phyloP scores from a whole-genome alignment of 2,888 invertebrate species.

The Nymphalis c-album region DNA sequence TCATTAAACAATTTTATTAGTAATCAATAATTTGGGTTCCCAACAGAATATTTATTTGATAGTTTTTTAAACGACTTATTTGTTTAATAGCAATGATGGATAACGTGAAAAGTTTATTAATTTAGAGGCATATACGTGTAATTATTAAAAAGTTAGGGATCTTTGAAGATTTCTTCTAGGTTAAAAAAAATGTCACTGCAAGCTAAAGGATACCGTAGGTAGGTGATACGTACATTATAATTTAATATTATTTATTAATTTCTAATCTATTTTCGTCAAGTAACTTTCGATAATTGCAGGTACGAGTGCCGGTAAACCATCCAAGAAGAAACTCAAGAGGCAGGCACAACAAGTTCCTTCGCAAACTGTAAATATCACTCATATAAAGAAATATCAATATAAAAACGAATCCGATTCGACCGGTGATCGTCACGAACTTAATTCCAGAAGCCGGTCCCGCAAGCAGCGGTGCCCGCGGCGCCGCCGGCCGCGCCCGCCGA shows the following conservation, averaged over 20 bases:
- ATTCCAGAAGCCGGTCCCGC: slow-evolving; percentile 40
- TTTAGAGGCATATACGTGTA: neutral
- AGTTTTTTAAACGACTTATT: too few species aligned
- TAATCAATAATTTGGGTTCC: too few species aligned
- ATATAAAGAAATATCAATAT: neutral
- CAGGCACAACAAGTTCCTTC: slow-evolving; percentile 59
- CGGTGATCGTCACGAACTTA: neutral
- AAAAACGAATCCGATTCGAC: neutral
- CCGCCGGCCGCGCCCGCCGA: slow-evolving; percentile 36
- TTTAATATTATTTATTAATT: neutral
- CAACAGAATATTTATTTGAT: too few species aligned
- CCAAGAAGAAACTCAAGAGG: slow-evolving; percentile 75
- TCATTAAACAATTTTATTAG: too few species aligned
- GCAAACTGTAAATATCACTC: slow-evolving; percentile 69
- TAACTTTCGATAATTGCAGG: slow-evolving; percentile 54
- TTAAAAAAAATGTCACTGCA: slow-evolving; percentile 8
- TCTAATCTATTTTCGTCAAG: neutral
- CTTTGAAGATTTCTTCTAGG: neutral
- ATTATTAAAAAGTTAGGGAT: neutral
- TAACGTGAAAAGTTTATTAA: neutral
- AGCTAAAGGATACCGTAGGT: slow-evolving; percentile 23
- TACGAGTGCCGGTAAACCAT: slow-evolving; percentile 63
- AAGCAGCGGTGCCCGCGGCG: slow-evolving; percentile 33
- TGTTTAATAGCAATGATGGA: too few species aligned
- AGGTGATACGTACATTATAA: slow-evolving; percentile 23